These are phyloP conservation scores for Pangasius krempfi DNA, from an alignment of 2,797 vertebrate species.

Conservation along the genomic window DNA sequence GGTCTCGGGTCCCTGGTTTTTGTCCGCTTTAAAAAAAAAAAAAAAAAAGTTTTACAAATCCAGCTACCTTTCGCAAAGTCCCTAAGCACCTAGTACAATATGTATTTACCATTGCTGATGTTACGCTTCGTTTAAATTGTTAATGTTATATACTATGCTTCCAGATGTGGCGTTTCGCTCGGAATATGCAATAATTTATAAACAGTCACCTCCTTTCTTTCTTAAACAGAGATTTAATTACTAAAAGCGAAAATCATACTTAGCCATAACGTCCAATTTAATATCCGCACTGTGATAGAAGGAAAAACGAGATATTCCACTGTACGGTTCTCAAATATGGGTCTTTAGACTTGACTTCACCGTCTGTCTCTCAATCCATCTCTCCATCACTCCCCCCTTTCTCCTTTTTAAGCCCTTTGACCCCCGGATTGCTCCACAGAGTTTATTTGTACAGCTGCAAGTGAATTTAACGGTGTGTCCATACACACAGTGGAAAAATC, in stretches of 20 bases:
- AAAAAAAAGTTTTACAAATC: not conserved
- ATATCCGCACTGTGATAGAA: not conserved
- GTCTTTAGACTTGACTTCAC: slow-evolving; percentile 55
- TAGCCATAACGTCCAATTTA: no score
- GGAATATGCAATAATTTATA: not conserved
- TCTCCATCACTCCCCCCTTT: slow-evolving; percentile 46
- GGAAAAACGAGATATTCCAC: not conserved
- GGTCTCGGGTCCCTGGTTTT: slow-evolving; percentile 39
- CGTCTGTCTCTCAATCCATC: slow-evolving; percentile 56
- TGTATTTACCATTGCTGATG: not conserved
- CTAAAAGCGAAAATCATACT: not conserved
- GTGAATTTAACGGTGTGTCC: slow-evolving; percentile 56
- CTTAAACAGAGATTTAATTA: not conserved
- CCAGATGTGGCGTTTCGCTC: not conserved
- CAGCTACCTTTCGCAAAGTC: not conserved
- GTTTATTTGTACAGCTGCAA: slow-evolving; percentile 77
- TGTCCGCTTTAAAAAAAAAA: slow-evolving; percentile 11
- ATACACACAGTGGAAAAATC: slow-evolving; percentile 43
- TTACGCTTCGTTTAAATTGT: not conserved
- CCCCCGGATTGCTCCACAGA: slow-evolving; percentile 57
- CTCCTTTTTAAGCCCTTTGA: slow-evolving; percentile 46
- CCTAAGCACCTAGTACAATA: not conserved
- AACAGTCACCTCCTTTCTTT: not conserved
- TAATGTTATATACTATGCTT: not conserved
- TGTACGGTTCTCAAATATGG: not conserved